Conservation (phyloP, 2,888 invertebrate species). For the Drosophila parthenogenetica region DNA sequence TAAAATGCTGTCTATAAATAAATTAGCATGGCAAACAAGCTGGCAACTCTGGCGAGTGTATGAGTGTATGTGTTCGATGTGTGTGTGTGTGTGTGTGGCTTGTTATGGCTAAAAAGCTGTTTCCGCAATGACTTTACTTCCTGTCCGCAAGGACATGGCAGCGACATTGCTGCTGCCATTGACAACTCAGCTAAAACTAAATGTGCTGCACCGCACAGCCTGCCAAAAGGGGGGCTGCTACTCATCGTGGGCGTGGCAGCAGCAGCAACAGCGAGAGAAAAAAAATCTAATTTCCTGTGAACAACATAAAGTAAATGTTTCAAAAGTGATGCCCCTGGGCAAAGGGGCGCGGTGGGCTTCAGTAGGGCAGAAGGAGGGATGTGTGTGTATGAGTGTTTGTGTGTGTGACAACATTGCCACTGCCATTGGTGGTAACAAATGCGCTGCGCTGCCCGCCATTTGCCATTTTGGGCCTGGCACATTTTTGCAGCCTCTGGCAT, state of each 20-base stretch:
- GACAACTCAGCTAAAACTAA: constrained; percentile 76
- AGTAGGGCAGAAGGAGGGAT: constrained; percentile 17
- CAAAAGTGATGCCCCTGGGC: constrained; percentile 72
- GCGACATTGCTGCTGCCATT: constrained; percentile 62
- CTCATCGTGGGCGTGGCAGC: constrained; percentile 20
- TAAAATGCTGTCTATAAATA: constrained; percentile 77
- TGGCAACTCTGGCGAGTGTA: constrained; percentile 38
- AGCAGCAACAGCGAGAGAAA: constrained; percentile 22
- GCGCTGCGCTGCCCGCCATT: constrained; percentile 69
- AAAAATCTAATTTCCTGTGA: constrained; percentile 82
- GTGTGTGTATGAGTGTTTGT: constrained; percentile 31
- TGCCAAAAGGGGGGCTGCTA: constrained; percentile 12
- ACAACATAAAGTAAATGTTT: constrained; percentile 80
- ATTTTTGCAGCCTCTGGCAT: constrained; percentile 66
- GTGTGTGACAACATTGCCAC: constrained; percentile 68
- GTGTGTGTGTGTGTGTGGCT: constrained; percentile 50
- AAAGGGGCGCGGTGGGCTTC: not conserved
- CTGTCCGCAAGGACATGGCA: constrained; percentile 73
- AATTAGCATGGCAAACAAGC: constrained; percentile 80
- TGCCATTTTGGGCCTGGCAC: constrained; percentile 70
- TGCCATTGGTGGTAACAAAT: constrained; percentile 70
- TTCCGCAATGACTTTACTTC: constrained; percentile 81
- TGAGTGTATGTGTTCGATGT: not conserved
- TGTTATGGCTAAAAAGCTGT: constrained; percentile 80
- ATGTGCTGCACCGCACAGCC: constrained; percentile 64